Percentiles rank a stretch among this genome's conserved stretches.
Conservation (phyloP, 2,113 vertebrate species). For the Cariama cristata region DNA sequence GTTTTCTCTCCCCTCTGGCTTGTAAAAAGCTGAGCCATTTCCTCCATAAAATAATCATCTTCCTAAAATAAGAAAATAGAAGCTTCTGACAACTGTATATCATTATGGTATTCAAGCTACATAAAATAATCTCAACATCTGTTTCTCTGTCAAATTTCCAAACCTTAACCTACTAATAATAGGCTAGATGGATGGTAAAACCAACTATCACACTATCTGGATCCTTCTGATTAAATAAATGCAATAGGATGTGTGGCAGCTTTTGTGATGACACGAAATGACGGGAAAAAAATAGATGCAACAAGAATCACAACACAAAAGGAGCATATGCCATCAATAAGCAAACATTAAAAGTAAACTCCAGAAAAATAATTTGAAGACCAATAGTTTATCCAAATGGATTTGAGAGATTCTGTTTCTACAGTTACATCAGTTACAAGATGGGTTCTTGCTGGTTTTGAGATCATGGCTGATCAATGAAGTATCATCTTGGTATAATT, state of each 20-base stretch:
- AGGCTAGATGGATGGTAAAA: conserved; percentile 45
- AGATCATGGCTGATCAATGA: background rate
- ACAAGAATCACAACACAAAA: background rate
- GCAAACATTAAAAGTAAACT: conserved; percentile 37
- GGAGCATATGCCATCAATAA: conserved; percentile 9
- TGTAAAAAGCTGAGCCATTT: conserved; percentile 10
- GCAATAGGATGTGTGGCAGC: conserved; percentile 7
- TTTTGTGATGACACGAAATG: conserved; percentile 24
- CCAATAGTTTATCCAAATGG: background rate
- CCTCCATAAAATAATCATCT: conserved; percentile 25
- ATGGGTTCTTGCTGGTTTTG: background rate
- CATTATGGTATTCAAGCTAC: conserved; percentile 53
- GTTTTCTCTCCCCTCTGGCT: background rate
- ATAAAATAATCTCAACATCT: conserved; percentile 72
- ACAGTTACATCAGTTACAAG: background rate
- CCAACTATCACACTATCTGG: conserved; percentile 24
- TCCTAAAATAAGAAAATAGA: conserved; percentile 49
- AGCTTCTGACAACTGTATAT: conserved; percentile 60
- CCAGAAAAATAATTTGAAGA: background rate
- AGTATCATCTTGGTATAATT: background rate
- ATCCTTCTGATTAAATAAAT: conserved; percentile 17
- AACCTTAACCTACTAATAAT: conserved; percentile 65
- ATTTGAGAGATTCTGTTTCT: background rate
- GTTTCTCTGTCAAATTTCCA: conserved; percentile 74
- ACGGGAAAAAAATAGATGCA: background rate